A percentile compares a stretch with the other conserved stretches of the same genome.
Evolutionary conservation across 2,888 invertebrate species (phyloP).

Genomic region (Zeuzera pyrina): DNA sequence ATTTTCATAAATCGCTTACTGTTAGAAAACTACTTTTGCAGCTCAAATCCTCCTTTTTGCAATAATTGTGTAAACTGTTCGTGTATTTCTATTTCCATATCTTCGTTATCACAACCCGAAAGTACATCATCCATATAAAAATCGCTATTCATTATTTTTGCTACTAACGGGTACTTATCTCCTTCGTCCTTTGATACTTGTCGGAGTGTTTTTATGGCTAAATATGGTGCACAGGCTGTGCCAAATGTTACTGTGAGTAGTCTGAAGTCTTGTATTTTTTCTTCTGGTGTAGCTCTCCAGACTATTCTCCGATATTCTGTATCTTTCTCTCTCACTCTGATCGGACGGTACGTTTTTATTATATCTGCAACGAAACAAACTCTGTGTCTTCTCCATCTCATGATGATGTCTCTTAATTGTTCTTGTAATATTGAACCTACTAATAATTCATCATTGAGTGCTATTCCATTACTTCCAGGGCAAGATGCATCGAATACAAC

Average conservation of each 20-base stretch:
- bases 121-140: slow-evolving; percentile 22
- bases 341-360: slow-evolving; percentile 18
- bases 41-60: slow-evolving; percentile 23
- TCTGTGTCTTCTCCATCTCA: slow-evolving; percentile 11
- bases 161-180: slow-evolving; percentile 12
- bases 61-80: slow-evolving; percentile 15
- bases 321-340: slow-evolving; percentile 11
- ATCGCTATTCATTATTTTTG: slow-evolving; percentile 8
- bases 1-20: slow-evolving; percentile 3
- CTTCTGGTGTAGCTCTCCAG: too few species aligned
- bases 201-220: too few species aligned
- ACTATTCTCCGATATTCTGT: too few species aligned
- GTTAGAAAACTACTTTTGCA: slow-evolving; percentile 23
- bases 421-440: slow-evolving; percentile 12
- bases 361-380: slow-evolving; percentile 14
- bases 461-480: slow-evolving; percentile 4
- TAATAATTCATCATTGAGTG: slow-evolving; percentile 11
- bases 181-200: too few species aligned
- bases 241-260: too few species aligned
- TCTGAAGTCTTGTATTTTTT: slow-evolving; percentile 14
- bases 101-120: slow-evolving; percentile 11
- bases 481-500: too few species aligned
- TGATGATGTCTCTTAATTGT: slow-evolving; percentile 11
- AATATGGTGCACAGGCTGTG: too few species aligned
- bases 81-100: slow-evolving; percentile 11